These are phyloP conservation scores for Leptinotarsa rubiginosa DNA, from an alignment of 2,888 invertebrate genomes.

Conservation along the genomic window DNA sequence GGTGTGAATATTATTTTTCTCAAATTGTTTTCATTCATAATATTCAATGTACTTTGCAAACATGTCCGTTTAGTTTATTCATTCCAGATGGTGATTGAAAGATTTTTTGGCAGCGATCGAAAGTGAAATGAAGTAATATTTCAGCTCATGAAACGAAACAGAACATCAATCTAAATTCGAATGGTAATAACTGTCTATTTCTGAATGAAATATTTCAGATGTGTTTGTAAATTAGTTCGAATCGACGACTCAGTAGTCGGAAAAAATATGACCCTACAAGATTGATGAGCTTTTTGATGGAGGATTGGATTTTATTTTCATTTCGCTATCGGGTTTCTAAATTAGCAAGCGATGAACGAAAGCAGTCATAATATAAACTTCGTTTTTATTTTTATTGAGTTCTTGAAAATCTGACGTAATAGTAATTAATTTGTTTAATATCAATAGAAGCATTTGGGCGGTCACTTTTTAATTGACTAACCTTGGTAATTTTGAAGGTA, in stretches of 20 bases:
- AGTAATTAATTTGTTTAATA: not conserved
- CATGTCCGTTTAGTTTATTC: too few relatives aligned
- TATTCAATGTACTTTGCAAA: too few relatives aligned
- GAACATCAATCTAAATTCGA: conserved; percentile 34
- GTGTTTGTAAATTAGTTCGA: conserved; percentile 29
- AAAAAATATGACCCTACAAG: conserved; percentile 24
- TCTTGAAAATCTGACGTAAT: not conserved
- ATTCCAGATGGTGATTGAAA: not conserved
- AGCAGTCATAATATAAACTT: conserved; percentile 21
- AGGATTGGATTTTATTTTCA: conserved; percentile 24
- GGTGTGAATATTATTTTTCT: too few relatives aligned
- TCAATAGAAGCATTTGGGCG: too few relatives aligned
- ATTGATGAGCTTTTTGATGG: conserved; percentile 33
- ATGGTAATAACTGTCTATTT: conserved; percentile 31
- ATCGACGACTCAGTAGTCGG: conserved; percentile 28
- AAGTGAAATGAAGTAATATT: not conserved
- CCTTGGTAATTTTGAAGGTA: too few relatives aligned
- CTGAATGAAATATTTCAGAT: conserved; percentile 32
- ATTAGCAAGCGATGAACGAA: not conserved
- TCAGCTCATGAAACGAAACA: not conserved
- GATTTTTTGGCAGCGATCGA: not conserved
- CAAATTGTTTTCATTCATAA: too few relatives aligned
- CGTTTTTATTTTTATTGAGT: conserved; percentile 8
- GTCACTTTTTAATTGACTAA: too few relatives aligned
- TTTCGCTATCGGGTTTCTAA: conserved; percentile 20